Percentiles rank a stretch among this genome's conserved stretches.
These are phyloP conservation scores for Meteorus colon DNA, from an alignment of 2,888 invertebrate species.

Conservation along the genomic window DNA sequence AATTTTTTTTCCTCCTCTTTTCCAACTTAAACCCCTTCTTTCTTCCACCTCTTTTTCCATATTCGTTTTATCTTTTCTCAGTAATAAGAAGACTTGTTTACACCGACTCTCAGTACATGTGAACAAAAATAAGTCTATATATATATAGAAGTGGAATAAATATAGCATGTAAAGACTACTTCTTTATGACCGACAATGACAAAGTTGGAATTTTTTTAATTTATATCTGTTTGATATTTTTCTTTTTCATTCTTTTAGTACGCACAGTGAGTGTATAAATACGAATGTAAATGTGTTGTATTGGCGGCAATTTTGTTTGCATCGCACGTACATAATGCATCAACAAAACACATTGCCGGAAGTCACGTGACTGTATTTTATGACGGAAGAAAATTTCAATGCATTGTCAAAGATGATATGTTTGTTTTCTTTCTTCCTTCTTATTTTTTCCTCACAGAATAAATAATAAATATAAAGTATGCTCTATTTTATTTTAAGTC, in stretches of 20 bases:
- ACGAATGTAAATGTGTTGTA: conserved; percentile 48
- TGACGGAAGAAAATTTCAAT: conserved; percentile 49
- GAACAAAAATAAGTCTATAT: neutral
- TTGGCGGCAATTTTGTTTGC: conserved; percentile 30
- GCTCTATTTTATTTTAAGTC: neutral
- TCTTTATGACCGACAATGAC: neutral
- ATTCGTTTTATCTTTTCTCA: conserved; percentile 10
- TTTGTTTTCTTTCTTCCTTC: neutral
- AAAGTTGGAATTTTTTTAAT: neutral
- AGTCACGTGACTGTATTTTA: conserved; percentile 65
- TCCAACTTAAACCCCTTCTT: neutral
- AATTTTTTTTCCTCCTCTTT: neutral
- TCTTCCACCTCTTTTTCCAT: neutral
- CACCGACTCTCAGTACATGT: neutral
- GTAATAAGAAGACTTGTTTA: conserved; percentile 9
- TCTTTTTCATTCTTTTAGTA: conserved; percentile 36
- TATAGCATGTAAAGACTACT: neutral
- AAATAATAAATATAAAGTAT: neutral
- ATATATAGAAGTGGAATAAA: neutral
- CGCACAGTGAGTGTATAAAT: conserved; percentile 48
- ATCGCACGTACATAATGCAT: conserved; percentile 32
- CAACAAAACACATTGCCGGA: conserved; percentile 56
- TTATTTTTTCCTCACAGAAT: conserved; percentile 17
- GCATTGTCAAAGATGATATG: conserved; percentile 20
- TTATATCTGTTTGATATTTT: neutral